Evolutionary conservation across 2,888 invertebrate species (phyloP).

Genomic region (Sminthurides aquaticus): DNA sequence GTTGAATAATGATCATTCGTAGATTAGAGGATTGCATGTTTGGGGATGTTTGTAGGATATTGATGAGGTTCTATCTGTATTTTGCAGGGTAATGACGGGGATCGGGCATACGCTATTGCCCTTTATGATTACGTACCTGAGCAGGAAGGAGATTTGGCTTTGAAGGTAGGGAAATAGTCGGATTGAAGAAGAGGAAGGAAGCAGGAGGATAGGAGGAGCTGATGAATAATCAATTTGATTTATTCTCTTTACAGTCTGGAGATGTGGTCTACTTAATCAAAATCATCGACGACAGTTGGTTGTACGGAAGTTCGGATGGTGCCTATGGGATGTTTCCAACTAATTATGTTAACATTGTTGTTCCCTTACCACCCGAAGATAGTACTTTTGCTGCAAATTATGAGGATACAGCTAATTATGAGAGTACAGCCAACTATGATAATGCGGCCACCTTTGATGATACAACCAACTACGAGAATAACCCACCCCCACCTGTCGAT

Average conservation of each 20-base stretch:
- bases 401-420: background rate
- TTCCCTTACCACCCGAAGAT: constrained; percentile 27
- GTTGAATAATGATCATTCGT: too few species aligned
- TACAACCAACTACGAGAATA: background rate
- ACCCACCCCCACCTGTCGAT: background rate
- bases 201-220: background rate
- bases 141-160: constrained; percentile 35
- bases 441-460: too few species aligned
- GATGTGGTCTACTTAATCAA: constrained; percentile 46
- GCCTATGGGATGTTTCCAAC: constrained; percentile 48
- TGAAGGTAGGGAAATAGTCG: constrained; percentile 13
- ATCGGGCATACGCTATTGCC: constrained; percentile 39
- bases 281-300: constrained; percentile 47
- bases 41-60: background rate
- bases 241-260: constrained; percentile 44
- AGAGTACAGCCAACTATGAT: background rate
- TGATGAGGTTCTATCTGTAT: background rate
- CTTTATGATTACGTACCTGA: constrained; percentile 41
- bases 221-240: background rate
- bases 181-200: too few species aligned
- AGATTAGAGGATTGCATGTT: too few species aligned
- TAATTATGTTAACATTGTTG: constrained; percentile 44
- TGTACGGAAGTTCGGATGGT: constrained; percentile 46
- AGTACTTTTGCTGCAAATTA: constrained; percentile 16
- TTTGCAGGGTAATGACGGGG: constrained; percentile 15